Evolutionary conservation across 1,140 invertebrate species (phyloP).

Genomic region (Micrasema minimum): DNA sequence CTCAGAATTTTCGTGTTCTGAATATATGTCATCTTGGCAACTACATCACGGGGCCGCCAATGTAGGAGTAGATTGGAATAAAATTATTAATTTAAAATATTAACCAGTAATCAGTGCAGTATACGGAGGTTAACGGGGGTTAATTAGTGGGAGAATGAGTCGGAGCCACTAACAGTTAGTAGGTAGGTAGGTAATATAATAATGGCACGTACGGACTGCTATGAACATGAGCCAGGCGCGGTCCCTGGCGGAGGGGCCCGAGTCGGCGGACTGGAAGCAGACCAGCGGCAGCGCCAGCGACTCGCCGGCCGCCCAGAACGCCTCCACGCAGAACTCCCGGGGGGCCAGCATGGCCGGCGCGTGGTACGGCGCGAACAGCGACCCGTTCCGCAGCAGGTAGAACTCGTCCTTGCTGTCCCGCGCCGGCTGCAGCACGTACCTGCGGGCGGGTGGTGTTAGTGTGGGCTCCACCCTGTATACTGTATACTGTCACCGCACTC

Average conservation of each 20-base stretch:
- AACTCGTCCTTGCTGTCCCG: slow-evolving; percentile 66
- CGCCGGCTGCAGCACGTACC: slow-evolving; percentile 68
- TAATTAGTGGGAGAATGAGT: too few relatives aligned
- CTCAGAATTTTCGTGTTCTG: too few relatives aligned
- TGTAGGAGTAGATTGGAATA: too few relatives aligned
- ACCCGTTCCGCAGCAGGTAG: slow-evolving; percentile 70
- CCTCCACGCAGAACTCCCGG: slow-evolving; percentile 69
- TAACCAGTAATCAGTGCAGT: too few relatives aligned
- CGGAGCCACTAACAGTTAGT: too few relatives aligned
- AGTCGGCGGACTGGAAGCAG: slow-evolving; percentile 58
- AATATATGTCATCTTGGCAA: too few relatives aligned
- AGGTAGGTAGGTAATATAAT: too few relatives aligned
- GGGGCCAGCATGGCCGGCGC: slow-evolving; percentile 63
- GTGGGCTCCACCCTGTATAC: background rate
- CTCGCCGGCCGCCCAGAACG: slow-evolving; percentile 59
- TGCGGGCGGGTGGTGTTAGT: slow-evolving; percentile 45
- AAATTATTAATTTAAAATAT: too few relatives aligned
- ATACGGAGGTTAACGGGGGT: too few relatives aligned
- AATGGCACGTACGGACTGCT: slow-evolving; percentile 28
- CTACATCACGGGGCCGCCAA: too few relatives aligned
- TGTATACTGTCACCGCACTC: background rate
- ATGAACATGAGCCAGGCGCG: slow-evolving; percentile 31
- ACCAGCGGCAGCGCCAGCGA: slow-evolving; percentile 61
- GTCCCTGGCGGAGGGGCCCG: slow-evolving; percentile 52
- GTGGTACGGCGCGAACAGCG: slow-evolving; percentile 66